These are phyloP conservation scores for Chymomyza amoena DNA, from an alignment of 2,888 invertebrate species.

Conservation along the genomic window DNA sequence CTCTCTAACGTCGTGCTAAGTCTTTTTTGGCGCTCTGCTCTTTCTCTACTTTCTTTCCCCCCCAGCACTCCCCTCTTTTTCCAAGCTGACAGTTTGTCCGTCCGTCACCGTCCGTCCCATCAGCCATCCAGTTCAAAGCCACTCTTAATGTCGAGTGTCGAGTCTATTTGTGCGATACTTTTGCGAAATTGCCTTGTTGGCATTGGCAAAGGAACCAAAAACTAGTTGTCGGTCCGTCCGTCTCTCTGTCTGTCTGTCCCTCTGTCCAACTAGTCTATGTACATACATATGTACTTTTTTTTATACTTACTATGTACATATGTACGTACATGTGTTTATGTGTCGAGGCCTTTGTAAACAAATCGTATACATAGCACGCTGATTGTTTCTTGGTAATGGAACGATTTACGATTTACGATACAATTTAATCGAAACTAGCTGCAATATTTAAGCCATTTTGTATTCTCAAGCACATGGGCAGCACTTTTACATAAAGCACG, in stretches of 20 bases:
- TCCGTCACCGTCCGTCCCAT: too few relatives aligned
- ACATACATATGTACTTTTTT: not conserved
- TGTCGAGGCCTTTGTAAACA: not conserved
- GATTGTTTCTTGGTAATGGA: not conserved
- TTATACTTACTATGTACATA: not conserved
- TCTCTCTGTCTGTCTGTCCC: too few relatives aligned
- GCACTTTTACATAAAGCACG: too few relatives aligned
- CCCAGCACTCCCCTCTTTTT: not conserved
- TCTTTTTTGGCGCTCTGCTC: not conserved
- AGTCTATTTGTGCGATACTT: constrained; percentile 23
- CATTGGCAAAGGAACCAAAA: constrained; percentile 18
- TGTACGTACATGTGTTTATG: not conserved
- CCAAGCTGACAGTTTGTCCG: not conserved
- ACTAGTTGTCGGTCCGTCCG: not conserved
- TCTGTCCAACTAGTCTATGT: not conserved
- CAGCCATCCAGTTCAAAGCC: not conserved
- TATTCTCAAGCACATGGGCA: too few relatives aligned
- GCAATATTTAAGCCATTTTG: not conserved
- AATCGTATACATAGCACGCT: not conserved
- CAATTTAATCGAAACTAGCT: not conserved
- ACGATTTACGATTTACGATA: not conserved
- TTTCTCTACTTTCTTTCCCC: not conserved
- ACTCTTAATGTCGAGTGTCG: constrained; percentile 2
- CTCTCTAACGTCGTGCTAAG: not conserved
- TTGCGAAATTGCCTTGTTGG: constrained; percentile 39